phyloP scores from a whole-genome alignment of 2,888 invertebrate genomes.

The Camponotus fellah region DNA sequence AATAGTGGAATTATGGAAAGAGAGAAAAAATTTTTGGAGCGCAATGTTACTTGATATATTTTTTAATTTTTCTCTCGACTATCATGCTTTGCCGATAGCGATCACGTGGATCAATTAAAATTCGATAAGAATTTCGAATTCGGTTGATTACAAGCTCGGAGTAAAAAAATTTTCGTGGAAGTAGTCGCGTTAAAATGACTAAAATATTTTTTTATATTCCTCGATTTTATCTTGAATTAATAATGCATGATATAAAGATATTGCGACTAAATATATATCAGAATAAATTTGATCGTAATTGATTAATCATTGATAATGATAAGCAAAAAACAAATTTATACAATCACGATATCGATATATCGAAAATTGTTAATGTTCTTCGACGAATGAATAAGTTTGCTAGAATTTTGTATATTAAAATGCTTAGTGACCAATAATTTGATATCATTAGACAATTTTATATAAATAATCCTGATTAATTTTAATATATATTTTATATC shows the following conservation, averaged over 20 bases:
- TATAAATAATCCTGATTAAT: too few species aligned
- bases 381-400: too few species aligned
- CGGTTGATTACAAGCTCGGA: not conserved
- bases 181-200: not conserved
- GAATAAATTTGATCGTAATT: not conserved
- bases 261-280: not conserved
- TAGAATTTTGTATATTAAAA: too few species aligned
- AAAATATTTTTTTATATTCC: not conserved
- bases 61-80: not conserved
- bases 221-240: constrained; percentile 14
- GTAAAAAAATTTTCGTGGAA: not conserved
- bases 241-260: not conserved
- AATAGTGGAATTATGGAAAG: not conserved
- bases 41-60: not conserved
- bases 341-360: not conserved
- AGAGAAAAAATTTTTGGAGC: not conserved
- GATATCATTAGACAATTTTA: too few species aligned
- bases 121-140: not conserved
- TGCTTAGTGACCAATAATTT: too few species aligned
- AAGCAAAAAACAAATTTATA: not conserved
- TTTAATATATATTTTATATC: too few species aligned
- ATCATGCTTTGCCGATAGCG: not conserved
- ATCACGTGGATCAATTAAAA: not conserved
- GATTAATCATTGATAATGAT: not conserved
- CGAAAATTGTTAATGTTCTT: too few species aligned